phyloP scores from a whole-genome alignment of 2,888 invertebrate genomes.

The Loripinus fragilis region DNA sequence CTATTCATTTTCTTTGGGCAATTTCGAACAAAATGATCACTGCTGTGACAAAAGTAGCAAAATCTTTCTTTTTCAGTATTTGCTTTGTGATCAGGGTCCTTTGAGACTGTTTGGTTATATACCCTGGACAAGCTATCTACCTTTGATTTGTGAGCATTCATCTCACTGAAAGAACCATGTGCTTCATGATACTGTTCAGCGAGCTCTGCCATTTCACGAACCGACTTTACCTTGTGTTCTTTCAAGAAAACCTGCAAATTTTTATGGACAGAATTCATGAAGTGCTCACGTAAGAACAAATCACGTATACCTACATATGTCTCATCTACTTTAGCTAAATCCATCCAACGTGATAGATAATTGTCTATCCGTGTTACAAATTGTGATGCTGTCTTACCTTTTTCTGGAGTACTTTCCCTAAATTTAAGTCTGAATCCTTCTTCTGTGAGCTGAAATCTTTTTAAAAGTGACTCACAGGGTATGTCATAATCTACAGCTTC shows the following conservation, averaged over 20 bases:
- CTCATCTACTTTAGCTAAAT: conserved; percentile 5
- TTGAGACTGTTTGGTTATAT: not conserved
- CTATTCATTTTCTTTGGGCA: not conserved
- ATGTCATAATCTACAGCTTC: conserved; percentile 19
- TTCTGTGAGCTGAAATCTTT: conserved; percentile 26
- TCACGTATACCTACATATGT: conserved; percentile 14
- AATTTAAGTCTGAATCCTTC: conserved; percentile 28
- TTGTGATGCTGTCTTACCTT: conserved; percentile 13
- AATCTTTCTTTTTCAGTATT: not conserved
- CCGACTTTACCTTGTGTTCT: conserved; percentile 16
- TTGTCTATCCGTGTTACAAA: conserved; percentile 15
- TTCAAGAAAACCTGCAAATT: conserved; percentile 5
- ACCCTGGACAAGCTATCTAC: not conserved
- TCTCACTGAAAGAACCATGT: conserved; percentile 1
- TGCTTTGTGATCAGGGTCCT: not conserved
- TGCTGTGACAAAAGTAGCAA: not conserved
- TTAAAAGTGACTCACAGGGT: conserved; percentile 3
- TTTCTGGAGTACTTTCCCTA: not conserved
- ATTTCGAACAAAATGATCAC: not conserved
- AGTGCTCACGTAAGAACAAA: conserved; percentile 19
- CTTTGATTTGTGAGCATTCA: not conserved
- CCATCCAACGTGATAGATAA: conserved; percentile 22
- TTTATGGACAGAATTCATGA: not conserved
- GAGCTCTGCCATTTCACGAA: conserved; percentile 19
- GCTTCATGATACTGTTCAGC: conserved; percentile 40